Conservation (phyloP, 2,888 invertebrate species). For the Amphipoea lucens region DNA sequence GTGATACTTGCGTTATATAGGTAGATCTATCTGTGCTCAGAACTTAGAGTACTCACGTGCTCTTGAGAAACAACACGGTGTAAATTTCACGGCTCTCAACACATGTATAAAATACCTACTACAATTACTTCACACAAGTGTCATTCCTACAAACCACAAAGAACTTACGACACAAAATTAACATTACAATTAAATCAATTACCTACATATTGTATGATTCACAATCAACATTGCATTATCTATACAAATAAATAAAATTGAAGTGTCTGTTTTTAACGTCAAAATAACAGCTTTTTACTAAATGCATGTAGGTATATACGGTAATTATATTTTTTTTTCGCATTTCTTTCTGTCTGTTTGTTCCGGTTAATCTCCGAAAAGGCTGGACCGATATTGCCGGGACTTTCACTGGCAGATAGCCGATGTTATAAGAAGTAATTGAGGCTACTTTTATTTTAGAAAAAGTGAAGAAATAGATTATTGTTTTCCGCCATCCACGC, state of each 20-base stretch:
- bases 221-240: slow-evolving; percentile 38
- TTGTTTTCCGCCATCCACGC: not conserved
- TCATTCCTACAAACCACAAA: slow-evolving; percentile 43
- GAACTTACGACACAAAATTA: slow-evolving; percentile 43
- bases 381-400: not conserved
- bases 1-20: too few relatives aligned
- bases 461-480: not conserved
- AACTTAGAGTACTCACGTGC: slow-evolving; percentile 1
- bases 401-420: not conserved
- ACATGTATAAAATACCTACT: slow-evolving; percentile 1
- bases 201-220: slow-evolving; percentile 32
- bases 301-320: too few relatives aligned
- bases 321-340: too few relatives aligned
- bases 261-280: not conserved
- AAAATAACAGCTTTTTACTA: not conserved
- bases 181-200: slow-evolving; percentile 55
- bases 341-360: not conserved
- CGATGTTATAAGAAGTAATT: not conserved
- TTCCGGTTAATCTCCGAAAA: not conserved
- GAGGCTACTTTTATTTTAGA: not conserved
- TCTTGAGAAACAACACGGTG: slow-evolving; percentile 6
- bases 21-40: not conserved
- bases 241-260: not conserved
- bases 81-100: slow-evolving; percentile 17
- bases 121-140: slow-evolving; percentile 22